Base-by-base conservation (phyloP, 1,140 invertebrate species). In the Caenorhabditis tropicalis region DNA sequence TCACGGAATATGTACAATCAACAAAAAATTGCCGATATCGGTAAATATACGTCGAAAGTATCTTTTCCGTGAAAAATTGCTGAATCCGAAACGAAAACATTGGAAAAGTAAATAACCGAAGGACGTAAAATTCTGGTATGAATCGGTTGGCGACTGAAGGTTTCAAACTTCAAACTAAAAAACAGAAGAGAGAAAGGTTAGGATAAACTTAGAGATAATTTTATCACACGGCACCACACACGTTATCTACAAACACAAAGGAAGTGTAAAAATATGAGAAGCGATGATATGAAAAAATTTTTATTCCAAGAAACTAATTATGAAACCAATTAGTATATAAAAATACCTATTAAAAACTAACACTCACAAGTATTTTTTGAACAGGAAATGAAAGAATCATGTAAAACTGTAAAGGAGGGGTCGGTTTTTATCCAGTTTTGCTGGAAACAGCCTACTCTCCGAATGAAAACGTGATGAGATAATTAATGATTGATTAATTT, bases 51-150 rank as follows among this genome's bases (percentile, higher is more conserved):
- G 58, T 21, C 31, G 27, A 65, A 36, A 24, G 36, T 43, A 74
- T 74, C 33, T 43, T 74, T 39, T 43, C 33, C 65, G 65, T 39
- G 21, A 74, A 19, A 36, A 74, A 74, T 43, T 5, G 36, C n/a
- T 46, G 36, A 74, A 74, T 74, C 65, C 65, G 65, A 74, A 74
- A 74, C 65, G 65, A 43, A 74, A 74, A 74, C 36, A 74, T 74
- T 43, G 19, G n/a, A 12, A 43, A 46, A 43, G 65, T 10, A 74
- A 74, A 74, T 24, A 24, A n/a, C 15, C 12, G n/a, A 7, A 43
- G 6, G 21, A n/a, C 65, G 5, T 1, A 29, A n/a, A n/a, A 27
- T 43, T 46, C 27, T 74, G 43, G 21, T 24, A 5, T 33, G 65
- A 46, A 36, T 12, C 3, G 10, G 29, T 33, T 12, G 9, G 4